phyloP scores from a whole-genome alignment of 37 sponge, comb jelly and placozoan species.

The Eunapius fragilis region DNA sequence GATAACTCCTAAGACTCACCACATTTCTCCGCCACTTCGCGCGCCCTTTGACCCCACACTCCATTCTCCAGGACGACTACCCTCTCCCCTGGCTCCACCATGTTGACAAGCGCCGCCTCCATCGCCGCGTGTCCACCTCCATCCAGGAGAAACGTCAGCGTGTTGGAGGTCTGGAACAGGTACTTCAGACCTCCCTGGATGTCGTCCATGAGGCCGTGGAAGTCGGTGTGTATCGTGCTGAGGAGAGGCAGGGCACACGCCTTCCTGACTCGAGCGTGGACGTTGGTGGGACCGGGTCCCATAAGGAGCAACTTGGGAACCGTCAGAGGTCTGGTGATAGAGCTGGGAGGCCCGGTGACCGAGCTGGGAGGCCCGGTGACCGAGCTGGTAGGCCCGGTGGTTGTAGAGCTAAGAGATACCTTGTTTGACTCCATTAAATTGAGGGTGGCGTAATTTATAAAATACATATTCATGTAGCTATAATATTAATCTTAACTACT shows the following conservation, averaged over 20 bases:
- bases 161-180: conserved; percentile 68
- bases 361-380: no score
- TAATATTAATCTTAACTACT: no score
- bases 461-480: no score
- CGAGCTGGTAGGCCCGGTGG: no score
- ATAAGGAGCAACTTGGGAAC: conserved; percentile 26
- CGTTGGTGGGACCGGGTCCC: conserved; percentile 68
- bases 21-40: conserved; percentile 38
- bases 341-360: conserved; percentile 1
- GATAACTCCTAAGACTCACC: conserved; percentile 3
- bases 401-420: no score
- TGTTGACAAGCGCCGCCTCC: conserved; percentile 67
- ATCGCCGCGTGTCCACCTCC: conserved; percentile 64
- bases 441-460: no score
- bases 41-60: conserved; percentile 60
- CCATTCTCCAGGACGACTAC: conserved; percentile 61
- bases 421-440: no score
- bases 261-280: conserved; percentile 33
- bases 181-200: conserved; percentile 45
- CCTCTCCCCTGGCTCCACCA: conserved; percentile 60
- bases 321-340: not conserved
- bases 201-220: conserved; percentile 46
- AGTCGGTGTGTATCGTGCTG: conserved; percentile 37
- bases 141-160: conserved; percentile 45
- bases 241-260: conserved; percentile 33